Conservation (phyloP, 2,797 vertebrate species). For the Pseudopleuronectes americanus region DNA sequence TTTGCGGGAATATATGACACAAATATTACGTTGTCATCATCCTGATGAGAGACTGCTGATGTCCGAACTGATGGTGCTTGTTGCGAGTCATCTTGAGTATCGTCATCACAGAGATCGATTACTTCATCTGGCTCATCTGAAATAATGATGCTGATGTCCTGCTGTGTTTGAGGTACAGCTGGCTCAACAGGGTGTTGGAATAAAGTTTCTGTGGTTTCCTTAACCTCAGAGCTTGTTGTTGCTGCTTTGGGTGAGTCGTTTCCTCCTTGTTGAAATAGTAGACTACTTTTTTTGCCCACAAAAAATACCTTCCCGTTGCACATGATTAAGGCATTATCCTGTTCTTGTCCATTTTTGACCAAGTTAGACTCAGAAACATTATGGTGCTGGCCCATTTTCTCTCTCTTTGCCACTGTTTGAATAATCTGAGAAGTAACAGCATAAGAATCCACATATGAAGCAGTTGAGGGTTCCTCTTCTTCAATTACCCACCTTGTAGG, state of each 20-base stretch:
- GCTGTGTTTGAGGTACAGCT: not conserved
- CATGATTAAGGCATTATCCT: slow-evolving; percentile 70
- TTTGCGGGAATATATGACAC: slow-evolving; percentile 82
- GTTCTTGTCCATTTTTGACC: slow-evolving; percentile 25
- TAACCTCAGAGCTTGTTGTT: not conserved
- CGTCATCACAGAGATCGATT: slow-evolving; percentile 82
- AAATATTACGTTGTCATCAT: slow-evolving; percentile 84
- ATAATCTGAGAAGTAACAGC: slow-evolving; percentile 49
- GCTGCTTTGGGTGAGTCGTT: not conserved
- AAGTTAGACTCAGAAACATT: slow-evolving; percentile 16
- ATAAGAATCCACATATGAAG: slow-evolving; percentile 35
- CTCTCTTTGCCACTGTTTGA: slow-evolving; percentile 50
- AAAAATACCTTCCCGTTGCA: slow-evolving; percentile 79
- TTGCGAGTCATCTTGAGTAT: slow-evolving; percentile 26
- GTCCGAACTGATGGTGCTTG: slow-evolving; percentile 3
- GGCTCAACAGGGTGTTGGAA: not conserved
- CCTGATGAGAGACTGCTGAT: slow-evolving; percentile 2
- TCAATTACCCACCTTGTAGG: slow-evolving; percentile 81
- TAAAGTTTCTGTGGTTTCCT: not conserved
- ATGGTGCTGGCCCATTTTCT: slow-evolving; percentile 1
- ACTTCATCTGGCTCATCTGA: slow-evolving; percentile 58
- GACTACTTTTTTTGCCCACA: slow-evolving; percentile 60
- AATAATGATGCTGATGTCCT: not conserved
- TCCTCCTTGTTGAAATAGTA: not conserved
- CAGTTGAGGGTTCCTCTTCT: slow-evolving; percentile 33